Evolutionary conservation across 1,140 invertebrate genomes (phyloP), one percentile per base, ranked within the genome.

Genomic region (Drosophila erecta): DNA sequence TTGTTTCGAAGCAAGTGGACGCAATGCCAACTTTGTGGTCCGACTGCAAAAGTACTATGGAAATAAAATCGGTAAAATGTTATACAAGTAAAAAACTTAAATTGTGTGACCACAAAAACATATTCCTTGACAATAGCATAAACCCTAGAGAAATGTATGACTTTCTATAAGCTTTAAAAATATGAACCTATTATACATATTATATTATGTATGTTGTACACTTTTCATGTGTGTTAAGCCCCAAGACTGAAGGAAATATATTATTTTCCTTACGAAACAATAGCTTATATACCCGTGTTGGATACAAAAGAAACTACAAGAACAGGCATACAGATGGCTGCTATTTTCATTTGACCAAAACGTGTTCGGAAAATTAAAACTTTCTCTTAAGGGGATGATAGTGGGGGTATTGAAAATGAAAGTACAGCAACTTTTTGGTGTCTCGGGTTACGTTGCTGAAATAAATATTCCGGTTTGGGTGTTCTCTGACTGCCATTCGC

Each of bases 281-380:
- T 30, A 30, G 30, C 8, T 30, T 8, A 30, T 30, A 65, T 37
- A 27, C 43, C 59, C n/a, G 3, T 2, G 4, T 17, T 35, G 35
- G 66, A 35, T 41, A 57, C 17, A 14, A n/a, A 15, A 30, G 30
- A 37, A 46, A 33, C 20, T 41, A 37, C 37, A 69, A 69, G 50
- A 69, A 47, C 62, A 69, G 30, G 64, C 64, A 40, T 40, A 20
- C 41, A 70, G 66, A 71, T 61, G 70, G 72, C 61, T 87, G 66
- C 67, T 86, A 73, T 86, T 86, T 86, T 86, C 81, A 86, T 86
- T 86, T 86, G 75, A 71, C 47, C 75, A 72, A 79, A 76, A 86
- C 83, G 83, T 86, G 83, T 83, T 86, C 64, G 75, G 83, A 86
- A 86, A 86, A 87, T 86, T 87, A 87, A 86, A 86, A 83, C 75